phyloP scores from a whole-genome alignment of 23 tunicate species.

The Clavelina lepadiformis region DNA sequence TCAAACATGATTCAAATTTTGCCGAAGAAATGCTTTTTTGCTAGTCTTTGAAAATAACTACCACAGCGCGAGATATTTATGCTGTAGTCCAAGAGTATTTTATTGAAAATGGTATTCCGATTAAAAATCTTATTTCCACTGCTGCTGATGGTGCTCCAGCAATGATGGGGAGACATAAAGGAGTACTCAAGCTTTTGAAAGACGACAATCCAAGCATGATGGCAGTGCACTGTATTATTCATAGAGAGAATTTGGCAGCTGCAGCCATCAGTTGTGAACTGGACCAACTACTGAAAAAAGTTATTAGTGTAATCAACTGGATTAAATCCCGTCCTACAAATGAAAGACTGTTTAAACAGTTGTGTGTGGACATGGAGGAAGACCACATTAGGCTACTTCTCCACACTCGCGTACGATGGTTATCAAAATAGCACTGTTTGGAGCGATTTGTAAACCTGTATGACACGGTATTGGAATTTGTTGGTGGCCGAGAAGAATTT shows the following conservation, averaged over 20 bases:
- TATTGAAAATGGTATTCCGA: background rate
- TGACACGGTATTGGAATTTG: background rate
- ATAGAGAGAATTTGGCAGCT: constrained; percentile 16
- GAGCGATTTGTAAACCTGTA: constrained; percentile 1
- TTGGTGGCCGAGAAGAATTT: background rate
- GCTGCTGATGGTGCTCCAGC: constrained; percentile 13
- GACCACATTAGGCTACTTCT: constrained; percentile 4
- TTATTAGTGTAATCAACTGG: background rate
- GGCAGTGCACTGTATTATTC: constrained; percentile 9
- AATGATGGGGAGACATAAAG: constrained; percentile 9
- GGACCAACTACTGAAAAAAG: constrained; percentile 1
- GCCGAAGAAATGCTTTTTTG: constrained; percentile 13
- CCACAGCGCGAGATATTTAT: background rate
- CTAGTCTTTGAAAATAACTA: background rate
- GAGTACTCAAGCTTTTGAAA: constrained; percentile 7
- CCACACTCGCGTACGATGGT: constrained; percentile 15
- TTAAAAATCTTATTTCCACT: constrained; percentile 1
- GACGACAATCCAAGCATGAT: constrained; percentile 8
- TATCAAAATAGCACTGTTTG: constrained; percentile 1
- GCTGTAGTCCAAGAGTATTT: background rate
- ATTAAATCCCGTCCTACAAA: too few relatives aligned
- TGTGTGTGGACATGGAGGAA: background rate
- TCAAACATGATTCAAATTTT: constrained; percentile 8
- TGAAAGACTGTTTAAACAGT: too few relatives aligned
- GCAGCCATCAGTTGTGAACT: constrained; percentile 12